Evolutionary conservation across 1,140 invertebrate species (phyloP).

Genomic region (Saccostrea echinata): DNA sequence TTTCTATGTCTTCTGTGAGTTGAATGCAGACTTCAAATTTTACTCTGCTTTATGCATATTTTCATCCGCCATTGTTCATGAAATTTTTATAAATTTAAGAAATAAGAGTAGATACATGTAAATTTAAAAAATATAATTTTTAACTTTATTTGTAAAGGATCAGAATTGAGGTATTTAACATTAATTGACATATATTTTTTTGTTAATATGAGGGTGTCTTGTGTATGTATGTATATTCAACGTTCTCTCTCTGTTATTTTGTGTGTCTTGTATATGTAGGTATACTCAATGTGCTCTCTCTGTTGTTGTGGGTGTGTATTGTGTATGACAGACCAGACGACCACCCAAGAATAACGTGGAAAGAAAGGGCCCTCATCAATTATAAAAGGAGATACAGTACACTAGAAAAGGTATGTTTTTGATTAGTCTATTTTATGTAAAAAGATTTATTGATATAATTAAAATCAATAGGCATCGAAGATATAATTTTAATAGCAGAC

Average conservation of each 20-base stretch:
- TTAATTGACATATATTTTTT: too few relatives aligned
- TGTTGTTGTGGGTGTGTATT: constrained; percentile 43
- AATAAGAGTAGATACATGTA: too few relatives aligned
- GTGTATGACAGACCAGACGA: constrained; percentile 54
- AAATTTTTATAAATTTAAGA: too few relatives aligned
- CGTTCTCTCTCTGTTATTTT: not conserved
- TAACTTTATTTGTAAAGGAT: too few relatives aligned
- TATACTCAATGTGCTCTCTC: constrained; percentile 17
- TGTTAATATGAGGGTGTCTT: too few relatives aligned
- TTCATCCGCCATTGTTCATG: too few relatives aligned
- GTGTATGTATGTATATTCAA: not conserved
- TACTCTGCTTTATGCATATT: too few relatives aligned
- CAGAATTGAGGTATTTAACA: too few relatives aligned
- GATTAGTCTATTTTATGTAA: not conserved
- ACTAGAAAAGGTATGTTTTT: constrained; percentile 36
- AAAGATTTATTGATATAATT: not conserved
- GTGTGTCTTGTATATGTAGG: not conserved
- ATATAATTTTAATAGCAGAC: too few relatives aligned
- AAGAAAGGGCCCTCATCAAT: constrained; percentile 36
- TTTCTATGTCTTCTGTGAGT: constrained; percentile 61
- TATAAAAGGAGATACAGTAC: constrained; percentile 47
- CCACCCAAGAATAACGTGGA: constrained; percentile 40
- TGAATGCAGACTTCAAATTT: too few relatives aligned
- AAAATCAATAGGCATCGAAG: not conserved
- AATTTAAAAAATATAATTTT: too few relatives aligned